These are phyloP conservation scores for Julus scanicus DNA, from an alignment of 2,888 invertebrate species.

Conservation along the genomic window DNA sequence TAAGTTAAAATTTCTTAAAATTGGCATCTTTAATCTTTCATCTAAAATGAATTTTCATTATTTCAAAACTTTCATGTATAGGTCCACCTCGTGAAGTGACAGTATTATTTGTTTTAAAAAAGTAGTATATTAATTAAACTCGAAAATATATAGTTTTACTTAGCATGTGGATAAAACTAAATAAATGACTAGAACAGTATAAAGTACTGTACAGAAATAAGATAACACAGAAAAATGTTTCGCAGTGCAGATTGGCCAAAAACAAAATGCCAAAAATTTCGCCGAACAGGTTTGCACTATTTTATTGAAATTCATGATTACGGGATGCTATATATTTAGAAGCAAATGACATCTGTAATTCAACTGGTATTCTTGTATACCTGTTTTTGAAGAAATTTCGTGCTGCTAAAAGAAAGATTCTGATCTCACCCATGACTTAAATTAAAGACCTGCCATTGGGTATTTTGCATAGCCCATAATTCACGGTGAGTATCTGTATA, in stretches of 20 bases:
- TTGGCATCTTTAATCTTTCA: no score
- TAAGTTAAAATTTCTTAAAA: no score
- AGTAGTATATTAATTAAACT: no score
- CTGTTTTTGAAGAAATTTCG: neutral
- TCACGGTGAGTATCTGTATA: constrained; percentile 5
- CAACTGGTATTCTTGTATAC: neutral
- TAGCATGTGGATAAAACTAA: neutral
- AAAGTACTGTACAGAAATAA: neutral
- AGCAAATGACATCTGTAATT: neutral
- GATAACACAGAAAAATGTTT: neutral
- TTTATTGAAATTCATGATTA: constrained; percentile 38
- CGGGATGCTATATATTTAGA: constrained; percentile 38
- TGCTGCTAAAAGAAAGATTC: neutral
- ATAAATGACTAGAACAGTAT: neutral
- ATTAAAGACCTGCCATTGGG: constrained; percentile 32
- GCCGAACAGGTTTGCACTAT: neutral
- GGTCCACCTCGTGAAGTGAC: no score
- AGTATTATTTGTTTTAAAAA: no score
- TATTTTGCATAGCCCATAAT: constrained; percentile 13
- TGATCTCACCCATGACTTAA: neutral
- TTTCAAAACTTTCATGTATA: no score
- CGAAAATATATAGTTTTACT: no score
- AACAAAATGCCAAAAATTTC: neutral
- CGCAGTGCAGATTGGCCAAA: neutral
- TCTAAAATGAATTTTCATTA: no score